Evolutionary conservation across 2,113 vertebrate species (phyloP).

Genomic region (Alethe castanea): DNA sequence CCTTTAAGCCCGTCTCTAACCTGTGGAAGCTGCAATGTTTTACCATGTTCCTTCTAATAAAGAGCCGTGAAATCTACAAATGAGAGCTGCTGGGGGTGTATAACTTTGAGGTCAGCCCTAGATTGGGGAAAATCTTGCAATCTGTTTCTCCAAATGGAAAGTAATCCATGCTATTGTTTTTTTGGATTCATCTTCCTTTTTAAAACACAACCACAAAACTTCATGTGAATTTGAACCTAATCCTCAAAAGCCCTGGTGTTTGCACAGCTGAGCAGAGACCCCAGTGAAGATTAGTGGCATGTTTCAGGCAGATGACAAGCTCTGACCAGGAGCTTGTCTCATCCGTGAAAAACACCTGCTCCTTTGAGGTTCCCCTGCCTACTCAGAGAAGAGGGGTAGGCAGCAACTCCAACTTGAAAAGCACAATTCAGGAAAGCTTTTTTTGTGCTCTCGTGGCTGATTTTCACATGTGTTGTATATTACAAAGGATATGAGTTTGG

Average conservation of each 20-base stretch:
- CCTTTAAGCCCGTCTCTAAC: not conserved
- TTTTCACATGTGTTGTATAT: constrained; percentile 25
- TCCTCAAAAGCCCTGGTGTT: constrained; percentile 20
- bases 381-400: not conserved
- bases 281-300: not conserved
- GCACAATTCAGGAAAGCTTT: not conserved
- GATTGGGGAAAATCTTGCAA: not conserved
- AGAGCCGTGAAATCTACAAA: not conserved
- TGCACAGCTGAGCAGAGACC: constrained; percentile 51
- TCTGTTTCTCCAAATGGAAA: not conserved
- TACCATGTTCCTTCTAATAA: not conserved
- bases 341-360: constrained; percentile 2
- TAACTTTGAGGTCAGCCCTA: not conserved
- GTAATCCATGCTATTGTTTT: constrained; percentile 33
- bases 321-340: not conserved
- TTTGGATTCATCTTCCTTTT: constrained; percentile 8
- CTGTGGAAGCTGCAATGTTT: not conserved
- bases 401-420: not conserved
- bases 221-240: constrained; percentile 34
- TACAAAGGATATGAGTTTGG: not conserved
- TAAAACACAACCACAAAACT: constrained; percentile 1
- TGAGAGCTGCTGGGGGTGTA: not conserved
- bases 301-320: not conserved
- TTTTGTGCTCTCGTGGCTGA: not conserved
- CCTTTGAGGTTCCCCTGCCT: constrained; percentile 33